Conservation (phyloP, 2,797 vertebrate species). For the Chelmon rostratus region DNA sequence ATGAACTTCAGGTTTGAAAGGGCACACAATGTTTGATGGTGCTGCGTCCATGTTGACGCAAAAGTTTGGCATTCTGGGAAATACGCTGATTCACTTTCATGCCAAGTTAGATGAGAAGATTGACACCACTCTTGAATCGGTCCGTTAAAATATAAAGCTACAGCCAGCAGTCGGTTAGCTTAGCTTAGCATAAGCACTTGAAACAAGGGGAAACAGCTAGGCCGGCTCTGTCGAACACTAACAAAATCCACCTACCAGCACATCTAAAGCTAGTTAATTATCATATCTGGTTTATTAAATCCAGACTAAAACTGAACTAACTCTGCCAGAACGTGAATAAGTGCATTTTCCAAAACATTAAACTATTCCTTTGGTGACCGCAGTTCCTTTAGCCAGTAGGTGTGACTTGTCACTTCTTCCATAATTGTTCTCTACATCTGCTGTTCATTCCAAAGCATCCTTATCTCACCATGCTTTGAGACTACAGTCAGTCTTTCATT, state of each 20-base stretch:
- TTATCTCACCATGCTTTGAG: neutral
- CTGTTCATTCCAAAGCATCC: neutral
- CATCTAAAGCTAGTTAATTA: neutral
- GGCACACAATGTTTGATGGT: no score
- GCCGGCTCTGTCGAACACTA: no score
- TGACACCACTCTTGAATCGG: no score
- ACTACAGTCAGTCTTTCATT: neutral
- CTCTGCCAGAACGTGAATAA: neutral
- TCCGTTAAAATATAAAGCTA: no score
- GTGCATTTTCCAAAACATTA: neutral
- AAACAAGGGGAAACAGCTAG: no score
- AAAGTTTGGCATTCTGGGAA: no score
- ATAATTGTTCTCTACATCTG: neutral
- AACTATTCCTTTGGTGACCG: neutral
- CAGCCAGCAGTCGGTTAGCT: neutral
- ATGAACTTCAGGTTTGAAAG: neutral
- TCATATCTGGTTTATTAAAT: neutral
- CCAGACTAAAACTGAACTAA: neutral
- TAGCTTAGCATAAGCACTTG: neutral
- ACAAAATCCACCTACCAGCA: neutral
- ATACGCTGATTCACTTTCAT: neutral
- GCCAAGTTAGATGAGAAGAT: neutral
- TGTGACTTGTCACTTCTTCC: conserved; percentile 4
- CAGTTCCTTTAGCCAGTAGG: neutral
- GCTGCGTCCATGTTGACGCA: no score